These are phyloP conservation scores for Heliconius ismenius DNA, from an alignment of 2,888 invertebrate genomes.

Conservation along the genomic window DNA sequence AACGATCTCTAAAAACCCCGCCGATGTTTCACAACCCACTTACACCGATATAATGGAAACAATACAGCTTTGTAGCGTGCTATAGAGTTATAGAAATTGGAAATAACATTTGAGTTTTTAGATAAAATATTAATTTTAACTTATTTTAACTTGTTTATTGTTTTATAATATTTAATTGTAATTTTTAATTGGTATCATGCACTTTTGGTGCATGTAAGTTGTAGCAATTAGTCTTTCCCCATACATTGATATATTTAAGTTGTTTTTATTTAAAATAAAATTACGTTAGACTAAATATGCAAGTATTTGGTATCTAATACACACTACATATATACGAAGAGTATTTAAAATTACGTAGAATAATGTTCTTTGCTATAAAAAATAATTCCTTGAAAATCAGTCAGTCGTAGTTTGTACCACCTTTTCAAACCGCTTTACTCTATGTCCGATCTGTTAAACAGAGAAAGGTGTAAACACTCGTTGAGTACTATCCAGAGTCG, in stretches of 20 bases:
- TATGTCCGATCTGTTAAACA: constrained; percentile 24
- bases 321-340: too few relatives aligned
- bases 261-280: too few relatives aligned
- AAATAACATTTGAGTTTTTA: not conserved
- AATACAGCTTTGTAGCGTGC: constrained; percentile 14
- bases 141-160: not conserved
- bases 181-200: not conserved
- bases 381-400: too few relatives aligned
- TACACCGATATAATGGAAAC: constrained; percentile 28
- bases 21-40: constrained; percentile 26
- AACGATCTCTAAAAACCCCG: constrained; percentile 17
- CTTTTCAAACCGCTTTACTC: not conserved
- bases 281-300: too few relatives aligned
- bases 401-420: not conserved
- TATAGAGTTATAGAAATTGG: not conserved
- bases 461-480: constrained; percentile 42
- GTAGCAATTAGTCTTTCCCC: too few relatives aligned
- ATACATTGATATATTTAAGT: too few relatives aligned
- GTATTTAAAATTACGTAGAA: too few relatives aligned
- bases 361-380: too few relatives aligned
- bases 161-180: not conserved
- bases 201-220: too few relatives aligned
- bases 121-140: constrained; percentile 13
- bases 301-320: too few relatives aligned
- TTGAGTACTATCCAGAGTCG: constrained; percentile 23